Percentiles rank a stretch among this genome's conserved stretches.
These are phyloP conservation scores for Pecten maximus DNA, from an alignment of 2,888 invertebrate species.

Conservation along the genomic window DNA sequence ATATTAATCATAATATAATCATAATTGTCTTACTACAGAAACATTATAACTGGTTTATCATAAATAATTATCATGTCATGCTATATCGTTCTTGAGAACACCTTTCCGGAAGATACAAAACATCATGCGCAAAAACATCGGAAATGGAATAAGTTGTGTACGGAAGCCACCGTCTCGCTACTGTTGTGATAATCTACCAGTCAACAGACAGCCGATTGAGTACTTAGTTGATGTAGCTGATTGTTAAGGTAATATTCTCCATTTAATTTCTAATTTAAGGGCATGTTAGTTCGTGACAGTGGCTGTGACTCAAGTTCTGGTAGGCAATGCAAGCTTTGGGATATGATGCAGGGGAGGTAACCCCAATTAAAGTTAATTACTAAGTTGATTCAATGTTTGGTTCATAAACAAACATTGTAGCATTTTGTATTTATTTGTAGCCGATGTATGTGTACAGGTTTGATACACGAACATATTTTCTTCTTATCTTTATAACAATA, in stretches of 20 bases:
- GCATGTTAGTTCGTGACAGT: not conserved
- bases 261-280: not conserved
- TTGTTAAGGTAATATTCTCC: not conserved
- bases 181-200: not conserved
- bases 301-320: not conserved
- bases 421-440: not conserved
- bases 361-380: not conserved
- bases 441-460: not conserved
- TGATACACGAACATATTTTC: not conserved
- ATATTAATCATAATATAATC: no score
- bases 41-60: not conserved
- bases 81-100: not conserved
- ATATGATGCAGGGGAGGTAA: not conserved
- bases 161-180: constrained; percentile 11
- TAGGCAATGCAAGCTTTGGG: not conserved
- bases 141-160: constrained; percentile 11
- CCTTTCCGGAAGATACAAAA: not conserved
- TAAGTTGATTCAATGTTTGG: not conserved
- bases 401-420: not conserved
- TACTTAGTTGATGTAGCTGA: not conserved
- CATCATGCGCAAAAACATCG: not conserved
- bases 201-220: not conserved
- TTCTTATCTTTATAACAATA: not conserved
- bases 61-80: not conserved
- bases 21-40: not conserved